These are phyloP conservation scores for Chrysogorgia sp. DNA, from an alignment of 92 coral and sea anemone species.

Conservation along the genomic window DNA sequence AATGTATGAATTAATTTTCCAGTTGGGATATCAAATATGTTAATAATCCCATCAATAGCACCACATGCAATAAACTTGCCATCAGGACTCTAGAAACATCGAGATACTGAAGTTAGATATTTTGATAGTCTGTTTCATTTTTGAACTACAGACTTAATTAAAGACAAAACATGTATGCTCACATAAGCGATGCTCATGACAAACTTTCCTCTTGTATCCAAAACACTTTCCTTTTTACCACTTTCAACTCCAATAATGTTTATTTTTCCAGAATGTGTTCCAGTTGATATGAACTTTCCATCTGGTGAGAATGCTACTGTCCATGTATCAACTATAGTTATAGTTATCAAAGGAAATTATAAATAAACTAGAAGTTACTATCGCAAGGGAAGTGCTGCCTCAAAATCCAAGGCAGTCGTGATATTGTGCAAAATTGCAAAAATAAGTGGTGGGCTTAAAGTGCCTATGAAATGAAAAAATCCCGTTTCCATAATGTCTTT, in stretches of 20 bases:
- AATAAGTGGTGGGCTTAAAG: too few relatives aligned
- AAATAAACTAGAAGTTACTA: not conserved
- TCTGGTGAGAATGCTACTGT: conserved; percentile 98
- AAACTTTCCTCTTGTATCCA: conserved; percentile 98
- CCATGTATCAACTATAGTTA: conserved; percentile 99
- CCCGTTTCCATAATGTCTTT: too few relatives aligned
- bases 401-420: too few relatives aligned
- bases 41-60: conserved; percentile 98
- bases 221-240: conserved; percentile 89
- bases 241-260: conserved; percentile 90
- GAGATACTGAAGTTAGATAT: too few relatives aligned
- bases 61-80: conserved; percentile 98
- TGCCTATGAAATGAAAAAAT: too few relatives aligned
- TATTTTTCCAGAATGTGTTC: conserved; percentile 96
- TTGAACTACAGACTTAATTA: too few relatives aligned
- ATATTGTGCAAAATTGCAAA: too few relatives aligned
- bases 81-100: conserved; percentile 84
- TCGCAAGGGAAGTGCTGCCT: too few relatives aligned
- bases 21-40: conserved; percentile 93
- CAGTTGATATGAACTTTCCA: conserved; percentile 83
- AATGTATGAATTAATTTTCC: conserved; percentile 95
- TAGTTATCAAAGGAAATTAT: not conserved
- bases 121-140: too few relatives aligned
- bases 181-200: conserved; percentile 99
- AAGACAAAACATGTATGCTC: conserved; percentile 37